phyloP scores from a whole-genome alignment of 2,888 invertebrate species.

The Pristionchus arcanus region DNA sequence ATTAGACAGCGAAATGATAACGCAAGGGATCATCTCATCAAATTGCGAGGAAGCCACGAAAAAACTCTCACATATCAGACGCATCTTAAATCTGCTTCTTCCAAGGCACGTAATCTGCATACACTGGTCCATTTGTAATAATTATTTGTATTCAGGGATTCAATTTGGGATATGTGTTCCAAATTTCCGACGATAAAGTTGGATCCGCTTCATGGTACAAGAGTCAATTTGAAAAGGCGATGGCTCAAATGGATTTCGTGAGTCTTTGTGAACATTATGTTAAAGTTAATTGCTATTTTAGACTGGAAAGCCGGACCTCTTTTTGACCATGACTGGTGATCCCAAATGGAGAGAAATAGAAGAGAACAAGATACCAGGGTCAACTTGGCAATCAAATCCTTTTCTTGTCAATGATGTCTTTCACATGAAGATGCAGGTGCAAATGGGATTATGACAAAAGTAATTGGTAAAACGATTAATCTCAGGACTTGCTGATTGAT shows the following conservation, averaged over 20 bases:
- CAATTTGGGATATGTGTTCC: constrained; percentile 6
- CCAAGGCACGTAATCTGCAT: background rate
- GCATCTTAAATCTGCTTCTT: background rate
- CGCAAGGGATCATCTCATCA: background rate
- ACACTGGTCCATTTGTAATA: too few relatives aligned
- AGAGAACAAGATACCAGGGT: background rate
- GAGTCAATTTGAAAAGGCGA: background rate
- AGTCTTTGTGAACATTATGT: background rate
- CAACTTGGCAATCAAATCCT: background rate
- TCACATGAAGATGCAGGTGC: background rate
- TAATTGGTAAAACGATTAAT: background rate
- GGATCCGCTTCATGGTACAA: background rate
- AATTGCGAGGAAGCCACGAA: background rate
- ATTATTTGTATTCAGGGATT: background rate
- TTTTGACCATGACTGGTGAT: constrained; percentile 27
- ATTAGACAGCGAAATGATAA: background rate
- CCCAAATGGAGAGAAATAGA: background rate
- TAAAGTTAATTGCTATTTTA: background rate
- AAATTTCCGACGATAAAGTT: background rate
- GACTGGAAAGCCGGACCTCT: background rate
- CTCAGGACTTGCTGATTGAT: constrained; percentile 26
- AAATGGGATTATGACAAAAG: too few relatives aligned
- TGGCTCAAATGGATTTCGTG: background rate
- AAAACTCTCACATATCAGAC: background rate
- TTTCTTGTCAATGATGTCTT: constrained; percentile 29